Conservation (phyloP, 2,888 invertebrate species). For the Tachina grossa region DNA sequence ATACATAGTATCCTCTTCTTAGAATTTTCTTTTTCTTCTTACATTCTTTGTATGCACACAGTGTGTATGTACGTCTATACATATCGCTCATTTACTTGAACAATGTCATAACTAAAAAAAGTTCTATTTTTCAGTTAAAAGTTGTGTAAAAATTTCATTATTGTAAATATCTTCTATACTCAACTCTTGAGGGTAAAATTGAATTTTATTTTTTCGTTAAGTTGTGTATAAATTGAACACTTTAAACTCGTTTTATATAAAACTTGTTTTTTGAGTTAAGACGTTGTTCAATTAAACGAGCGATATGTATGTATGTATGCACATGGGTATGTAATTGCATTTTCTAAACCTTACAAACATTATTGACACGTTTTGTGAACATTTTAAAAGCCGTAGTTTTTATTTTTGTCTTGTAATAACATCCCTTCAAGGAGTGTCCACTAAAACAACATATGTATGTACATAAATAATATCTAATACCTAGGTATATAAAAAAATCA, state of each 20-base stretch:
- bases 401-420: constrained; percentile 10
- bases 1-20: constrained; percentile 41
- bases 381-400: not conserved
- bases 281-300: too few species aligned
- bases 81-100: not conserved
- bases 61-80: not conserved
- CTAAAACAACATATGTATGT: constrained; percentile 33
- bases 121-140: too few species aligned
- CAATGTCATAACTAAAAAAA: too few species aligned
- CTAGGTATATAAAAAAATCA: constrained; percentile 20
- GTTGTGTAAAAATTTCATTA: too few species aligned
- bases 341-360: constrained; percentile 42
- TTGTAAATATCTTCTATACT: too few species aligned
- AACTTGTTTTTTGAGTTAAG: too few species aligned
- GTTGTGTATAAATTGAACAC: too few species aligned
- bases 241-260: too few species aligned
- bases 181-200: too few species aligned
- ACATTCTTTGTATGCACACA: not conserved
- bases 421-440: constrained; percentile 30
- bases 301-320: not conserved
- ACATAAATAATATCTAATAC: too few species aligned
- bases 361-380: constrained; percentile 34
- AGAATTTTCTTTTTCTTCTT: not conserved
- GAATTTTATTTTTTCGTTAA: too few species aligned
- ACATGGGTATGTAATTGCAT: constrained; percentile 9